Conservation (phyloP, 2,888 invertebrate species). For the Slavum lentiscoides region DNA sequence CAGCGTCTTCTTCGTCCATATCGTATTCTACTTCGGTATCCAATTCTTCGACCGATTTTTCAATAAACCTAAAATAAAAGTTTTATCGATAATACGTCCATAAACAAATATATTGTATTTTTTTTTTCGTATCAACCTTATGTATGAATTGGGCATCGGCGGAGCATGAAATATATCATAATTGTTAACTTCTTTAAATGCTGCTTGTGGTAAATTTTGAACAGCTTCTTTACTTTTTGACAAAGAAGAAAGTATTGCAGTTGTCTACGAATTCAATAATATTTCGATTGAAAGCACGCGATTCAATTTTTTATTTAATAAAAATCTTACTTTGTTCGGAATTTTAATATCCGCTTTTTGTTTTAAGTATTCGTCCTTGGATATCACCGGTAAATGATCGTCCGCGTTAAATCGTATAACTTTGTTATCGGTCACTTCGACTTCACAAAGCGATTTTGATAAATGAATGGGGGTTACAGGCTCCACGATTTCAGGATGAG, state of each 20-base stretch:
- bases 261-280: slow-evolving; percentile 25
- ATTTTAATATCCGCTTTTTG: slow-evolving; percentile 27
- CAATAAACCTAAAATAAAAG: slow-evolving; percentile 73
- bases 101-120: neutral
- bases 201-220: slow-evolving; percentile 70
- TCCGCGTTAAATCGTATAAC: slow-evolving; percentile 44
- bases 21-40: slow-evolving; percentile 95
- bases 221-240: slow-evolving; percentile 60
- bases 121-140: slow-evolving; percentile 60
- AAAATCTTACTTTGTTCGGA: slow-evolving; percentile 11
- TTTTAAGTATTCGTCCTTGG: slow-evolving; percentile 28
- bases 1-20: slow-evolving; percentile 96
- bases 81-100: neutral
- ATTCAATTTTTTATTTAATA: neutral
- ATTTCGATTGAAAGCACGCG: neutral
- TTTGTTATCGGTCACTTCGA: slow-evolving; percentile 46
- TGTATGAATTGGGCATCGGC: slow-evolving; percentile 78
- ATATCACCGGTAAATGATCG: slow-evolving; percentile 39
- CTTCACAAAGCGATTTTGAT: slow-evolving; percentile 41
- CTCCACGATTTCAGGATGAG: slow-evolving; percentile 36
- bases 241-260: slow-evolving; percentile 36
- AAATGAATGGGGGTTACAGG: slow-evolving; percentile 43
- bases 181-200: slow-evolving; percentile 72
- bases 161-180: slow-evolving; percentile 83
- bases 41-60: slow-evolving; percentile 89